A percentile compares a stretch with the other conserved stretches of the same genome.
Evolutionary conservation across 1,140 invertebrate genomes (phyloP).

Genomic region (Sitodiplosis mosellana): DNA sequence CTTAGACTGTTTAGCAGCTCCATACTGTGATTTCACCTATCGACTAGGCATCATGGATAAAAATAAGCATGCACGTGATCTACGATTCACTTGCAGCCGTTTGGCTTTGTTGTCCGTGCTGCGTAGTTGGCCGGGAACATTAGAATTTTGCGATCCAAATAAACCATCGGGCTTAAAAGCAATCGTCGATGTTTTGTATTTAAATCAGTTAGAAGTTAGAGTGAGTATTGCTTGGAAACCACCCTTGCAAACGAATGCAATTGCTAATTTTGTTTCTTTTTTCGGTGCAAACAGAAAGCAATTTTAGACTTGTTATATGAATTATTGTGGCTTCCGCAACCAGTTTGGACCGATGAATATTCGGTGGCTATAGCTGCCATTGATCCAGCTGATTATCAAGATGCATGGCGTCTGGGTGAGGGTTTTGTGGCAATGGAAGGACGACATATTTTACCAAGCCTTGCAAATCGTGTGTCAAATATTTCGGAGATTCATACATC

Average conservation of each 20-base stretch:
- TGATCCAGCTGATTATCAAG: slow-evolving; percentile 59
- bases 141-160: slow-evolving; percentile 65
- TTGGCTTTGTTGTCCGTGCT: slow-evolving; percentile 67
- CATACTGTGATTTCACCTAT: slow-evolving; percentile 83
- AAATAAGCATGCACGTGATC: slow-evolving; percentile 54
- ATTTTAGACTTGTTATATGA: slow-evolving; percentile 83
- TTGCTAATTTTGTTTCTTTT: slow-evolving; percentile 5
- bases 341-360: slow-evolving; percentile 83
- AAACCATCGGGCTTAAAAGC: slow-evolving; percentile 56
- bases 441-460: slow-evolving; percentile 56
- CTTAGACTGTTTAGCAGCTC: slow-evolving; percentile 67
- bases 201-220: slow-evolving; percentile 73
- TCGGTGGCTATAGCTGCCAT: slow-evolving; percentile 67
- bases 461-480: slow-evolving; percentile 68
- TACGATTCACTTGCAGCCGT: slow-evolving; percentile 64
- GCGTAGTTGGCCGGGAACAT: slow-evolving; percentile 74
- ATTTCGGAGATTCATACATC: slow-evolving; percentile 79
- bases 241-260: too few relatives aligned
- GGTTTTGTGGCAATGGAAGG: slow-evolving; percentile 87
- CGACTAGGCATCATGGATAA: slow-evolving; percentile 36
- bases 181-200: slow-evolving; percentile 69
- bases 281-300: slow-evolving; percentile 44
- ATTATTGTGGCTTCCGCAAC: slow-evolving; percentile 62
- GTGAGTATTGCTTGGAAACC: too few relatives aligned
- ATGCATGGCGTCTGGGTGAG: slow-evolving; percentile 73